Base-by-base conservation (phyloP, 2,888 invertebrate genomes). In the Chrysopilus asiliformis region DNA sequence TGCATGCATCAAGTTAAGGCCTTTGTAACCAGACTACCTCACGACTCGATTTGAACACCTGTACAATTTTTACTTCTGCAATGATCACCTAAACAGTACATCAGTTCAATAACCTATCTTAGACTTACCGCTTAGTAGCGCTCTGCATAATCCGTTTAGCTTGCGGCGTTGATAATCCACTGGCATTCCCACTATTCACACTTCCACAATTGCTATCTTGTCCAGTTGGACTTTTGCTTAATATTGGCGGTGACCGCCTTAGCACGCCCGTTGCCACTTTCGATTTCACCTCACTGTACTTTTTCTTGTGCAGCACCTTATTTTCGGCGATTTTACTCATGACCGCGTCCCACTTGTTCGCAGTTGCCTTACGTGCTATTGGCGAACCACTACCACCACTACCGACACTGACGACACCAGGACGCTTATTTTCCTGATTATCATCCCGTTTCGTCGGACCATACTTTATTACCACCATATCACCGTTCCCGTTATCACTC, bases 251-350 rank as follows among this genome's bases (percentile, higher is more conserved):
- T 12, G 40, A 32, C 41, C 36, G 46, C 40, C 38, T 41, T 43
- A 41, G 47, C 47, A 68, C 64, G 38, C 68, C 69, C 52, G 73
- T 71, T 45, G 71, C 70, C 42, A 87, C 79, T 63, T 85, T 82
- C 31, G 90, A 85, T 61, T 90, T 91, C 22, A 91, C 80, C 57
- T 91, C 89, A 61, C 83, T 85, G 46, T 76, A 67, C 46, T 78
- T 76, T 9, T 79, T 74, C 54, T 80, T 79, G 25, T 70, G 68
- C n/a, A n/a, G n/a, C 49, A 83, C 80, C 49, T 77, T 74, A 41
- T 74, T 75, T 45, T 76, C 76, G 28, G 78, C 76, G 43, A 84
- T 82, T 60, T 81, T 81, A 60, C 79, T 82, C 74, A 83, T 79
- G 33, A 89, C 86, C 34, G 80, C 75, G 53, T 86, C 86, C 74